phyloP scores from a whole-genome alignment of 23 tunicate genomes.

The Diplosoma virens region DNA sequence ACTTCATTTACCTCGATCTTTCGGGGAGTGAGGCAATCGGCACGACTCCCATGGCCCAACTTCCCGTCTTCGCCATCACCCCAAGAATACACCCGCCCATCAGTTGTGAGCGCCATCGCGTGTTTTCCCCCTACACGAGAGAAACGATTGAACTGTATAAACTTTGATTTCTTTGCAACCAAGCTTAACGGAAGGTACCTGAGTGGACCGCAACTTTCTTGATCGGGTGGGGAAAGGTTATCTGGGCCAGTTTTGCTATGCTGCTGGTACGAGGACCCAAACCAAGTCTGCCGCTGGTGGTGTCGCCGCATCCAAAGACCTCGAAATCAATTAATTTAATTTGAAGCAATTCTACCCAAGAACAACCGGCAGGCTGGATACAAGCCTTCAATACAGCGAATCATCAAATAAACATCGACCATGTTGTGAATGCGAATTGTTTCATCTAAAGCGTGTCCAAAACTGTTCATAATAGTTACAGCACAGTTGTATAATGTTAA shows the following conservation, averaged over 20 bases:
- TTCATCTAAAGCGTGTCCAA: too few species aligned
- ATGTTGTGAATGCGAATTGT: too few species aligned
- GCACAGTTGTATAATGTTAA: too few species aligned
- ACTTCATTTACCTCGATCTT: slow-evolving; percentile 57
- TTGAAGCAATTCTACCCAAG: too few species aligned
- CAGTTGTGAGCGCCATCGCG: slow-evolving; percentile 79
- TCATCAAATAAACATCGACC: too few species aligned
- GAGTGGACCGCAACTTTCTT: slow-evolving; percentile 73
- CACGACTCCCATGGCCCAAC: slow-evolving; percentile 75
- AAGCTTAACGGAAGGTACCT: slow-evolving; percentile 20
- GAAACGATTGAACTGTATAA: too few species aligned
- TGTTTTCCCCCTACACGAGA: slow-evolving; percentile 61
- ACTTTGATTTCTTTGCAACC: too few species aligned
- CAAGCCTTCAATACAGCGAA: too few species aligned
- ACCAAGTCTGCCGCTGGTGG: slow-evolving; percentile 73
- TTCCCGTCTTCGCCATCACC: slow-evolving; percentile 94
- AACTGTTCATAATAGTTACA: too few species aligned
- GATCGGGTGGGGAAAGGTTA: slow-evolving; percentile 13
- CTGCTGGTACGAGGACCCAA: slow-evolving; percentile 37
- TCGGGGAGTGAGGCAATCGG: slow-evolving; percentile 58
- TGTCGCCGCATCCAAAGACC: slow-evolving; percentile 78
- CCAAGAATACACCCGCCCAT: slow-evolving; percentile 82
- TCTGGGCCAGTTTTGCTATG: slow-evolving; percentile 24
- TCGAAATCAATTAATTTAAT: slow-evolving; percentile 5
- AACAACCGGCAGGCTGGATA: too few species aligned